A percentile compares a stretch with the other conserved stretches of the same genome.
These are phyloP conservation scores for Tetragonula carbonaria DNA, from an alignment of 2,888 invertebrate species.

Conservation along the genomic window DNA sequence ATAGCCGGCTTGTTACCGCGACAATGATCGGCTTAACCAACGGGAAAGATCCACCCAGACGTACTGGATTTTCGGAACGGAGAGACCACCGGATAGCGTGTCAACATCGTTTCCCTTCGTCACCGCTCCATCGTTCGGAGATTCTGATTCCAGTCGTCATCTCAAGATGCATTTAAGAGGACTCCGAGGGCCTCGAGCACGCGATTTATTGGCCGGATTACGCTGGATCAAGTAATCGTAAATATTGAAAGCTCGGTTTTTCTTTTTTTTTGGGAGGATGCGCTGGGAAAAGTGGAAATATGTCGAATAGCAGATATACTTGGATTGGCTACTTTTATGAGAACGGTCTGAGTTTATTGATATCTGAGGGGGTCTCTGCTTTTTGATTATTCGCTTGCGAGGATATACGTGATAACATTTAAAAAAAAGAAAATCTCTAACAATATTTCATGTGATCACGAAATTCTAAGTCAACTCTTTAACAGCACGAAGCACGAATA, in stretches of 20 bases:
- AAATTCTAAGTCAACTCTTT: too few relatives aligned
- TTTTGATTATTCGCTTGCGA: background rate
- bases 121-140: background rate
- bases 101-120: conserved; percentile 66
- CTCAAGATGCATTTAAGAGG: conserved; percentile 56
- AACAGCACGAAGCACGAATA: background rate
- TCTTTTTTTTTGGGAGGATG: background rate
- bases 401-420: background rate
- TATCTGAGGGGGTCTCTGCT: background rate
- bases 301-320: background rate
- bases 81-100: conserved; percentile 66
- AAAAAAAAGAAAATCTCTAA: too few relatives aligned
- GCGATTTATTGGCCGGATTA: conserved; percentile 49
- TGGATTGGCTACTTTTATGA: background rate
- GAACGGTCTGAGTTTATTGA: background rate
- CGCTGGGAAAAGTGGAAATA: too few relatives aligned
- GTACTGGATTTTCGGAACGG: conserved; percentile 66
- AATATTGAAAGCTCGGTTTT: conserved; percentile 23
- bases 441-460: too few relatives aligned
- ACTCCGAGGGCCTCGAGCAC: background rate
- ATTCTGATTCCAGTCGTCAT: conserved; percentile 54
- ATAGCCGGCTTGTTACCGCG: conserved; percentile 82
- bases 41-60: conserved; percentile 79
- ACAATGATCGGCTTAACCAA: conserved; percentile 83
- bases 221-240: conserved; percentile 24